Evolutionary conservation across 2,888 invertebrate genomes (phyloP), one percentile per base, ranked within the genome.

Genomic region (Dasypogon diadema): DNA sequence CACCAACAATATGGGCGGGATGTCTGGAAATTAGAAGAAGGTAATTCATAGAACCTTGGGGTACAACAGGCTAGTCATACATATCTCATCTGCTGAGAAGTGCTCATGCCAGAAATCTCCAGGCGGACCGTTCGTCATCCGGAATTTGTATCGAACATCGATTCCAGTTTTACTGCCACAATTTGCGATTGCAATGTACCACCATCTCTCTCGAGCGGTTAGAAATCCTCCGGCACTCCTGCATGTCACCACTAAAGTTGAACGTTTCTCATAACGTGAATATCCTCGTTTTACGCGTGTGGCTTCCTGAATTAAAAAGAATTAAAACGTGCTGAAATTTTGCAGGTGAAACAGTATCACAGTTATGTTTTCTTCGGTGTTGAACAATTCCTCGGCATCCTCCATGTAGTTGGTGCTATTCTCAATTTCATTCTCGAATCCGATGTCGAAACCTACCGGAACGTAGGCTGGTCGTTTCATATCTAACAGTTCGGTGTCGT

Each of bases 41-140:
- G 18, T 5, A 30, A 18, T n/a, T n/a, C n/a, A n/a, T n/a, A n/a
- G n/a, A n/a, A n/a, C n/a, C n/a, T n/a, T n/a, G n/a, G n/a, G n/a
- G n/a, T n/a, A n/a, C n/a, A n/a, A n/a, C n/a, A n/a, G n/a, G n/a
- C 18, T 24, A 4, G 37, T 10, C 16, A 92, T 88, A 95, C 97
- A 96, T 87, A 97, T 96, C 87, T 98, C 96, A 85, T 98, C 97
- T 6, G 96, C 97, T 0, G 97, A 97, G 83, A 96, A 97, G 82
- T 98, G 97, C 82, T 93, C 91, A 81, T 92, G 92, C 92, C 95
- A 94, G 80, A 93, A 92, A 81, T 93, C 93, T 0, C 92, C 92
- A 1, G 90, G 89, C 0, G 91, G 88, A 0, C 94, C 96, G 84
- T 98, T 98, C 0, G 96, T 96, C 94, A 98, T 93, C 75, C 92